Evolutionary conservation across 2,888 invertebrate species (phyloP).

Genomic region (Abrostola triplasia): DNA sequence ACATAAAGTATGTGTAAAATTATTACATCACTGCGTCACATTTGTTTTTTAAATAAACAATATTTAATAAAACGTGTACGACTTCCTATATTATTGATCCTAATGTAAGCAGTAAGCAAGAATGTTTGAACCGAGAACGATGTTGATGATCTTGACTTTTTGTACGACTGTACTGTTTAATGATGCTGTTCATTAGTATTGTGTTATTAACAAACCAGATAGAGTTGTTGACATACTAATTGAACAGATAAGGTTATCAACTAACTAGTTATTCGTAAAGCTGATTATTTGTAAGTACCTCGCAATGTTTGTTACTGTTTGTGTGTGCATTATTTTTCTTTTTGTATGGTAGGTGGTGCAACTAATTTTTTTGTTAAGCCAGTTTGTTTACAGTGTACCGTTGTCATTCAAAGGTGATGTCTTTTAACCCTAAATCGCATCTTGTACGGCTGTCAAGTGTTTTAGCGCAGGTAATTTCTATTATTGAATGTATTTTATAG

Average conservation of each 20-base stretch:
- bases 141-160: conserved; percentile 29
- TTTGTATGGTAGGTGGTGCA: conserved; percentile 27
- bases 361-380: conserved; percentile 12
- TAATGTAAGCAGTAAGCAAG: conserved; percentile 6
- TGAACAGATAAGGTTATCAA: conserved; percentile 82
- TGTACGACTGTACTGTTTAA: conserved; percentile 61
- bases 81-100: conserved; percentile 7
- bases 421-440: not conserved
- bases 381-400: conserved; percentile 20
- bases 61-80: not conserved
- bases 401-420: conserved; percentile 1
- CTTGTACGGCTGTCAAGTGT: too few relatives aligned
- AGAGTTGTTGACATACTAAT: conserved; percentile 82
- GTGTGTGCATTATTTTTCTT: conserved; percentile 41
- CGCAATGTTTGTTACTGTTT: conserved; percentile 42
- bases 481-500: too few relatives aligned
- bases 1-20: conserved; percentile 20
- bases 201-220: conserved; percentile 77
- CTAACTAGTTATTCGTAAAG: conserved; percentile 54
- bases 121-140: conserved; percentile 8
- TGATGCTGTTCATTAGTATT: conserved; percentile 63
- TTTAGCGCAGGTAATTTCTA: too few relatives aligned
- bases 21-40: conserved; percentile 25
- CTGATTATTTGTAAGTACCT: conserved; percentile 49
- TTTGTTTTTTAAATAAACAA: conserved; percentile 31